Conservation (phyloP, 2,113 vertebrate species). For the Donacobius atricapilla region DNA sequence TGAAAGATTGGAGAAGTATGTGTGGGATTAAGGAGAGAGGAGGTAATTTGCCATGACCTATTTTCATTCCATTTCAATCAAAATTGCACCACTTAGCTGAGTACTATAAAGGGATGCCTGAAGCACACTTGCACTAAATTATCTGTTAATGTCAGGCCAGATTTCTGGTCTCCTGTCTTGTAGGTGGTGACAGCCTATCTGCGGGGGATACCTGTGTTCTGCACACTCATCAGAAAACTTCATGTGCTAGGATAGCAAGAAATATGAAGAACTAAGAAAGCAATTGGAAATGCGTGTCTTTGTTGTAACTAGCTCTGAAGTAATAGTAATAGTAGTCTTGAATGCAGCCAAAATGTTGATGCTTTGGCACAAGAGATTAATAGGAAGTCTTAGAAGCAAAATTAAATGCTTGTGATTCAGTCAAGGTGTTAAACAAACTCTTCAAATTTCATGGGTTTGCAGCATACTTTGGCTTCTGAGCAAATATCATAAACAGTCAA, state of each 20-base stretch:
- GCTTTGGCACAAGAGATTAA: not conserved
- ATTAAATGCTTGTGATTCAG: not conserved
- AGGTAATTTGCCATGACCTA: conserved; percentile 42
- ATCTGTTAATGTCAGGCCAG: not conserved
- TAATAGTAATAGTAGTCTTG: not conserved
- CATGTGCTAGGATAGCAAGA: not conserved
- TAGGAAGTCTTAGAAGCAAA: not conserved
- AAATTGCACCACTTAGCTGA: conserved; percentile 34
- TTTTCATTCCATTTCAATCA: conserved; percentile 56
- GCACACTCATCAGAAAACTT: not conserved
- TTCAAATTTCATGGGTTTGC: not conserved
- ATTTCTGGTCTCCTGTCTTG: not conserved
- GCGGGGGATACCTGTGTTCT: not conserved
- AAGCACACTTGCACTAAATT: conserved; percentile 13
- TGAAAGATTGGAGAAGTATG: not conserved
- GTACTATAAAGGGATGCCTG: conserved; percentile 13
- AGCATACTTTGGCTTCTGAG: not conserved
- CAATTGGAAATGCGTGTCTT: not conserved
- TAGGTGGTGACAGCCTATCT: not conserved
- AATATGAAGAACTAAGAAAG: not conserved
- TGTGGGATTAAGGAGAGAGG: not conserved
- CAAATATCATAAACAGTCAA: not conserved
- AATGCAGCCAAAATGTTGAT: not conserved
- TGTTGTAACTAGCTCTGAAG: not conserved
- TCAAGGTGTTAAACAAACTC: not conserved